Percentiles rank a stretch among this genome's conserved stretches.
phyloP scores from a whole-genome alignment of 2,888 invertebrate genomes.

The Trachelus stipa region DNA sequence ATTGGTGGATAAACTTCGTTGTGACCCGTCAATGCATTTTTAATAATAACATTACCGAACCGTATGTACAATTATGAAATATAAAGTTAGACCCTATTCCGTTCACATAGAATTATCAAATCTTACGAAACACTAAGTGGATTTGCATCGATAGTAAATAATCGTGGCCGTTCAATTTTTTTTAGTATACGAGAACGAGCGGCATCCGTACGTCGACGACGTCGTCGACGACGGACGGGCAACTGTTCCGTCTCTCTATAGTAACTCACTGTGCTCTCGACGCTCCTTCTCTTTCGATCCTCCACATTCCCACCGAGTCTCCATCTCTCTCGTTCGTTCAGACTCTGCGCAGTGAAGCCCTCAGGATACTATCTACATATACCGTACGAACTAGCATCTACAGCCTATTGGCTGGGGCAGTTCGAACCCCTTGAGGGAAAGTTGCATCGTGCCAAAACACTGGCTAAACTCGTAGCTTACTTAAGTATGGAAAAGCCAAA shows the following conservation, averaged over 20 bases:
- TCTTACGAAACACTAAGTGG: neutral
- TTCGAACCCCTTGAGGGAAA: neutral
- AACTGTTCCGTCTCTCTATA: conserved; percentile 19
- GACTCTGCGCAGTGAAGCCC: conserved; percentile 9
- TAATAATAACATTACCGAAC: neutral
- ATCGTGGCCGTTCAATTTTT: neutral
- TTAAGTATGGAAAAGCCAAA: neutral
- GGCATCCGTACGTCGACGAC: conserved; percentile 20
- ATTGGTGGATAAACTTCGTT: neutral
- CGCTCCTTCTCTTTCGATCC: conserved; percentile 7
- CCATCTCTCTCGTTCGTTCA: conserved; percentile 5
- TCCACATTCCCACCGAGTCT: neutral
- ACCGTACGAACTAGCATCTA: neutral
- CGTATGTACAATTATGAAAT: neutral
- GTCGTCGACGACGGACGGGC: conserved; percentile 21
- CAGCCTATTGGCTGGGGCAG: neutral
- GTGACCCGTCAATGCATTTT: neutral
- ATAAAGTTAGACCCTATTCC: neutral
- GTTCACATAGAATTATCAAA: neutral
- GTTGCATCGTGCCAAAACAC: neutral
- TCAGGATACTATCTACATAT: neutral
- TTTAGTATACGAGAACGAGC: neutral
- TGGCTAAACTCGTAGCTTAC: neutral
- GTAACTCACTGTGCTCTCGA: neutral
- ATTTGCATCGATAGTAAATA: neutral